Evolutionary conservation across 1,140 invertebrate species (phyloP).

Genomic region (Danaus melanippus): DNA sequence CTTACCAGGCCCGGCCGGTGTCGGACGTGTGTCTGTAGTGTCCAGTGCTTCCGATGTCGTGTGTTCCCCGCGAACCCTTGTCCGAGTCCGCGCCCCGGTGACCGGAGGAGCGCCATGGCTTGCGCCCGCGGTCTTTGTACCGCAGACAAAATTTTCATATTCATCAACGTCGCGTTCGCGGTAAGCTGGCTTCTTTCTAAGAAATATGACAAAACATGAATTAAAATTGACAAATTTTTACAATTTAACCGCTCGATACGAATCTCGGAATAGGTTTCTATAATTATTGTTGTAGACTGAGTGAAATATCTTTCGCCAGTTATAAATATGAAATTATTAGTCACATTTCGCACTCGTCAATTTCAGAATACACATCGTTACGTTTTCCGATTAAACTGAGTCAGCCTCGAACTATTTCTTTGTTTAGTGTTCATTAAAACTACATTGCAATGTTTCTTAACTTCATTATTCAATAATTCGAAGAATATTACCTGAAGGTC

Average conservation of each 20-base stretch:
- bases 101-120: conserved; percentile 31
- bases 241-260: neutral
- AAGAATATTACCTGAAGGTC: too few relatives aligned
- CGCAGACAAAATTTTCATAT: conserved; percentile 59
- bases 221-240: conserved; percentile 13
- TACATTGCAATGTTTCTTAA: too few relatives aligned
- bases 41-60: conserved; percentile 10
- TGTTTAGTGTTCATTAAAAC: too few relatives aligned
- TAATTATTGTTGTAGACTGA: neutral
- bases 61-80: conserved; percentile 18
- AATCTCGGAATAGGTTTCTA: neutral
- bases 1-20: conserved; percentile 36
- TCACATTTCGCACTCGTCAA: too few relatives aligned
- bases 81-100: conserved; percentile 16
- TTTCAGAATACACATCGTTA: too few relatives aligned
- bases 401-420: too few relatives aligned
- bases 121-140: conserved; percentile 49
- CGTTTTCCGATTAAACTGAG: too few relatives aligned
- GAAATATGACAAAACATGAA: conserved; percentile 17
- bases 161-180: conserved; percentile 64
- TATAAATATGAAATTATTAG: too few relatives aligned
- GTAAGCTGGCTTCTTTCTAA: conserved; percentile 33
- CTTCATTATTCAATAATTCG: too few relatives aligned
- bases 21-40: conserved; percentile 16
- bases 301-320: too few relatives aligned